These are phyloP conservation scores for Caenorhabditis remanei DNA, from an alignment of 1,140 invertebrate species.

Conservation along the genomic window DNA sequence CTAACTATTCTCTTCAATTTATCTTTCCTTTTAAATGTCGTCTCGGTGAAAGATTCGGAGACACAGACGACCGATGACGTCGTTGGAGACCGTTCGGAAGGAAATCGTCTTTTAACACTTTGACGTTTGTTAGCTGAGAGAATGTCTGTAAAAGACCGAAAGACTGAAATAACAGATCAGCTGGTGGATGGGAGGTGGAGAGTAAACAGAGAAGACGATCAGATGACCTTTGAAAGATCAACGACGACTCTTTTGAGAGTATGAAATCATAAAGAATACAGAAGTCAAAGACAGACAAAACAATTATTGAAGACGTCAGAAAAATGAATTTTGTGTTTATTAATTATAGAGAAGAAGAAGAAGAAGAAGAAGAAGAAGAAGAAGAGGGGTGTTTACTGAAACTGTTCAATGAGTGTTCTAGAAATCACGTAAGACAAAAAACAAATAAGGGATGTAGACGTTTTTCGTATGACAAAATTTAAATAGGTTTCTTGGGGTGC, in stretches of 20 bases:
- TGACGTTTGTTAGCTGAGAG: not conserved
- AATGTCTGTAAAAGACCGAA: not conserved
- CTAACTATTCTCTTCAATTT: constrained; percentile 3
- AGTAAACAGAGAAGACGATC: not conserved
- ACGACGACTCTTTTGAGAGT: not conserved
- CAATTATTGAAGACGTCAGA: not conserved
- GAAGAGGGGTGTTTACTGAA: too few species aligned
- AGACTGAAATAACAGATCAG: not conserved
- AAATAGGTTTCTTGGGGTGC: too few species aligned
- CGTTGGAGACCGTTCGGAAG: constrained; percentile 28
- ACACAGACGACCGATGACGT: constrained; percentile 29
- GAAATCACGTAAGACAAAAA: too few species aligned
- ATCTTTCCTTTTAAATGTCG: constrained; percentile 37
- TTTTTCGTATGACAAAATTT: too few species aligned
- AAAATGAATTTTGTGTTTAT: not conserved
- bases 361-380: too few species aligned
- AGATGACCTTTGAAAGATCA: constrained; percentile 43
- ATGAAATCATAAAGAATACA: not conserved
- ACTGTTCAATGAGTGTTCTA: too few species aligned
- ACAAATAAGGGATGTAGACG: too few species aligned
- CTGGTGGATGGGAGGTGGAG: not conserved
- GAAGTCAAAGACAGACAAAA: not conserved
- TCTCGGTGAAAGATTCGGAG: constrained; percentile 35
- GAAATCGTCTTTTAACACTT: constrained; percentile 21
- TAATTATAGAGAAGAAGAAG: too few species aligned